phyloP scores from a whole-genome alignment of 2,888 invertebrate species.

The Nebria salina region DNA sequence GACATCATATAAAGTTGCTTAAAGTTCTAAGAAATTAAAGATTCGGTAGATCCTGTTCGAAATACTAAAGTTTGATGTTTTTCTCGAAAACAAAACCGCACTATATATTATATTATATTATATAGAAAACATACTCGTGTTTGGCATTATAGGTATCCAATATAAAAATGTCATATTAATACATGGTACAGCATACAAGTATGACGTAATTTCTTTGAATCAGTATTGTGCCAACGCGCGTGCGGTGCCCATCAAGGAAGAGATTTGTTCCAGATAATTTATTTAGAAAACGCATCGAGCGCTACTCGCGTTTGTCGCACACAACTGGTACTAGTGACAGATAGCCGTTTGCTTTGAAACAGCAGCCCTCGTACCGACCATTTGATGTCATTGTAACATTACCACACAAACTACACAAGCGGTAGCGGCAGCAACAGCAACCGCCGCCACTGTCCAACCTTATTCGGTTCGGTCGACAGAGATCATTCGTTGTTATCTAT shows the following conservation, averaged over 20 bases:
- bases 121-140: not conserved
- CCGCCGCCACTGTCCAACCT: constrained; percentile 6
- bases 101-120: not conserved
- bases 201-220: not conserved
- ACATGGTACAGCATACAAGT: not conserved
- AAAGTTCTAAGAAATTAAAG: not conserved
- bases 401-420: constrained; percentile 5
- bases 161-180: not conserved
- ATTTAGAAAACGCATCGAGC: constrained; percentile 42
- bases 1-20: not conserved
- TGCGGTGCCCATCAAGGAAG: constrained; percentile 41
- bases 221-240: constrained; percentile 28
- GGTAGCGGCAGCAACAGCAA: constrained; percentile 12
- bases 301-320: constrained; percentile 21
- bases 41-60: not conserved
- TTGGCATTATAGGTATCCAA: too few relatives aligned
- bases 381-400: constrained; percentile 38
- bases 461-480: constrained; percentile 12
- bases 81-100: not conserved
- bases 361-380: constrained; percentile 23
- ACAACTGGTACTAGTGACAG: constrained; percentile 36
- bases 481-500: not conserved
- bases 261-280: constrained; percentile 47
- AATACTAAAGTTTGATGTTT: not conserved
- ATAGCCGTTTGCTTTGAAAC: constrained; percentile 29